phyloP scores from a whole-genome alignment of 2,113 vertebrate genomes.

The Salvator merianae region DNA sequence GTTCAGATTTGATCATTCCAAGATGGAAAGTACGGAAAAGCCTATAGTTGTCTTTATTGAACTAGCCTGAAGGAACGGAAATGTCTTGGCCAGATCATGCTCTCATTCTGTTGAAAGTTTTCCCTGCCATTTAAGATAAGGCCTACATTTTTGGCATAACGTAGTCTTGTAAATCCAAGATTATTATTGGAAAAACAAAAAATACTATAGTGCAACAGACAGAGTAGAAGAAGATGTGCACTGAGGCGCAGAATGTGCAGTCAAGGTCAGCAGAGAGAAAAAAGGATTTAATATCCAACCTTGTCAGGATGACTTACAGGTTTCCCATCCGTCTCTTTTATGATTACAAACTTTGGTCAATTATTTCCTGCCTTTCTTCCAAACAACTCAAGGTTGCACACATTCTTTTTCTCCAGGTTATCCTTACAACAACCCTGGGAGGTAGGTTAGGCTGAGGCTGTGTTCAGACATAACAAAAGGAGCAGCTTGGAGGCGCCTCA shows the following conservation, averaged over 20 bases:
- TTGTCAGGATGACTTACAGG: neutral
- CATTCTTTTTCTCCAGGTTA: no score
- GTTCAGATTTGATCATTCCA: no score
- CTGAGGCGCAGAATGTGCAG: neutral
- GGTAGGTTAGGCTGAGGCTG: no score
- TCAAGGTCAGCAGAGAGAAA: no score
- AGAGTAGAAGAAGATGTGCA: neutral
- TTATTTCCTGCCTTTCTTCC: no score
- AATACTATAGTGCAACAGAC: neutral
- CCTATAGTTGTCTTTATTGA: neutral
- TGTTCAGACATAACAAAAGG: no score
- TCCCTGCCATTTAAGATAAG: neutral
- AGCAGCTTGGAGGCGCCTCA: no score
- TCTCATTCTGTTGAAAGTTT: neutral
- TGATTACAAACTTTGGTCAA: no score
- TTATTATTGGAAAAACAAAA: neutral
- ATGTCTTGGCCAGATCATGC: neutral
- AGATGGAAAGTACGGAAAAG: no score
- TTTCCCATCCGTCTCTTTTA: neutral
- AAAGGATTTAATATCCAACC: neutral
- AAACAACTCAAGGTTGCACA: no score
- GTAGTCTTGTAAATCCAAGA: neutral
- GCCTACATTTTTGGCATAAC: neutral
- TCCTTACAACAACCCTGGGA: no score
- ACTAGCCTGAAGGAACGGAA: neutral